Evolutionary conservation across 1,140 invertebrate genomes (phyloP).

Genomic region (Pollicipes pollicipes): DNA sequence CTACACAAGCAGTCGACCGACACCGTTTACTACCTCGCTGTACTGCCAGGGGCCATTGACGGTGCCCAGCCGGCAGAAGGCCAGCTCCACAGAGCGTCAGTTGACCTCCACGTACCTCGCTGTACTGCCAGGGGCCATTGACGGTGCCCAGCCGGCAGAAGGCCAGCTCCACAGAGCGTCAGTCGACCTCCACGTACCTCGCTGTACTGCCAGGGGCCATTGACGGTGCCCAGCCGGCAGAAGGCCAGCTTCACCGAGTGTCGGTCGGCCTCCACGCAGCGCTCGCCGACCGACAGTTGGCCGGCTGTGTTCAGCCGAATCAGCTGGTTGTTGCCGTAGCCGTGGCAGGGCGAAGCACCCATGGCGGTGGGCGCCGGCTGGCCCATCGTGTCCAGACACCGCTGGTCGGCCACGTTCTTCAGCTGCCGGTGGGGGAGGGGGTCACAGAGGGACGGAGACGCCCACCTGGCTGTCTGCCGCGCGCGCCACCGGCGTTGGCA

Average conservation of each 20-base stretch:
- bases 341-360: slow-evolving; percentile 70
- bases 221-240: slow-evolving; percentile 72
- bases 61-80: slow-evolving; percentile 45
- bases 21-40: no score
- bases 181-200: slow-evolving; percentile 30
- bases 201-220: slow-evolving; percentile 81
- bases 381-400: slow-evolving; percentile 81
- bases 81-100: no score
- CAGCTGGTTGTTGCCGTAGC: slow-evolving; percentile 86
- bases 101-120: no score
- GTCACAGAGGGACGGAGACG: no score
- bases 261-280: slow-evolving; percentile 76
- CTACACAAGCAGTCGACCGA: no score
- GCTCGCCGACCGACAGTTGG: slow-evolving; percentile 83
- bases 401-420: slow-evolving; percentile 49
- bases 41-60: slow-evolving; percentile 83
- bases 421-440: slow-evolving; percentile 30
- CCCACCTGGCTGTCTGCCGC: no score
- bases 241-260: slow-evolving; percentile 71
- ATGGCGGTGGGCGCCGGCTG: slow-evolving; percentile 62
- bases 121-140: no score
- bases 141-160: no score
- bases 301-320: slow-evolving; percentile 82
- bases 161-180: no score
- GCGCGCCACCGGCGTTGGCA: no score